Percentiles rank a stretch among this genome's conserved stretches.
These are phyloP conservation scores for Nezara viridula DNA, from an alignment of 2,888 invertebrate species.

Conservation along the genomic window DNA sequence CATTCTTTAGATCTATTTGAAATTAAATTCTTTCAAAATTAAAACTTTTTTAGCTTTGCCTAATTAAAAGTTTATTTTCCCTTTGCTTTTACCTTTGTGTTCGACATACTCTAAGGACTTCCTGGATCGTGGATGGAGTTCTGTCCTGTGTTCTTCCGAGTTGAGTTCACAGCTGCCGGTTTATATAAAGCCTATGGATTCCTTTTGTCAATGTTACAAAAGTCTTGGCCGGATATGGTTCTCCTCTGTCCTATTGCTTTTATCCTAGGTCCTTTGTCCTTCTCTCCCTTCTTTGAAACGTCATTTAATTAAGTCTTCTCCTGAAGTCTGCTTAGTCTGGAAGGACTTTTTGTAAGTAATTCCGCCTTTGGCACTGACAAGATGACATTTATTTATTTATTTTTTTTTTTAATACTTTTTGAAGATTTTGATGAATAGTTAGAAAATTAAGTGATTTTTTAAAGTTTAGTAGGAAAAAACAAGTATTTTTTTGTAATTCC, in stretches of 20 bases:
- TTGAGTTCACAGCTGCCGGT: not conserved
- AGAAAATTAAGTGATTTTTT: too few relatives aligned
- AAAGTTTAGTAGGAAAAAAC: too few relatives aligned
- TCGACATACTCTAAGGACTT: not conserved
- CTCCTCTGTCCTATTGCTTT: not conserved
- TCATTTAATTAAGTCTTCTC: conserved; percentile 19
- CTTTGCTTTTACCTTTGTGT: not conserved
- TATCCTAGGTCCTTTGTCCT: not conserved
- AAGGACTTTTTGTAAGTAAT: not conserved
- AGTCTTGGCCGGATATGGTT: not conserved
- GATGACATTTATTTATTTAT: not conserved
- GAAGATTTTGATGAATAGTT: not conserved
- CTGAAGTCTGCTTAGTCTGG: not conserved
- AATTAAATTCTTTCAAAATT: too few relatives aligned
- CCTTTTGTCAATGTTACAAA: conserved; percentile 22
- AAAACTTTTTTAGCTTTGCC: not conserved
- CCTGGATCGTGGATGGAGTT: not conserved
- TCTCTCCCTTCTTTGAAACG: not conserved
- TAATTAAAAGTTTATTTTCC: not conserved
- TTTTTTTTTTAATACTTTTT: not conserved
- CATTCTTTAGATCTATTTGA: too few relatives aligned
- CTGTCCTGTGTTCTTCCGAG: not conserved
- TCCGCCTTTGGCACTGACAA: not conserved
- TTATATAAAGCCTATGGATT: not conserved
- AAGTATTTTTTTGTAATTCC: too few relatives aligned